Evolutionary conservation across 2,797 vertebrate species (phyloP), one percentile per base, ranked within the genome.

Genomic region (Gymnothorax javanicus): DNA sequence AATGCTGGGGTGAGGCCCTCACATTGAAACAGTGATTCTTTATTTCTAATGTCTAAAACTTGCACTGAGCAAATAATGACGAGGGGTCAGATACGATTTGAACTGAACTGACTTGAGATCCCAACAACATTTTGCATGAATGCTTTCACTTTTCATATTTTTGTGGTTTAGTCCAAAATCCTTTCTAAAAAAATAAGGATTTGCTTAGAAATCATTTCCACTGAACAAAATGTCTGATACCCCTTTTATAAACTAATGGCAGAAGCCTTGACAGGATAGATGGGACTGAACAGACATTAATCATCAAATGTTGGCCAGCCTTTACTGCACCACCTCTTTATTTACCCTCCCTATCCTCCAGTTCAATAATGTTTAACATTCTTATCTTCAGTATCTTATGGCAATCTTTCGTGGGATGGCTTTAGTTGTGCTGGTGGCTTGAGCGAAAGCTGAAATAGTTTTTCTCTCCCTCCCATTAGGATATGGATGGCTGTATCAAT

Each of bases 401-500:
- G 27, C 27, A 9, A 12, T 84, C 25, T 85, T 27, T 85, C 82
- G 73, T 85, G 83, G 85, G 87, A 88, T 81, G 84, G 64, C 67
- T 87, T 75, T 86, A 23, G 58, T 87, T 89, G 87, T 71, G 79
- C n/a, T 62, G 79, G 33, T 69, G 43, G 86, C 90, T 91, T 86
- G 82, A 89, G 89, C 88, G 59, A 89, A 85, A 67, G 54, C 84
- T 85, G 84, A 13, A 82, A 90, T 89, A 91, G 90, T 91, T 91
- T 91, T 89, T 82, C 87, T 88, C 75, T 56, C 89, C 85, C 86
- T 88, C 82, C 89, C 89, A 88, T 77, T 57, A 90, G 91, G 91
- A 93, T 91, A 86, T 84, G 62, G 88, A 82, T 7, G 33, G 73
- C 85, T 82, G 79, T 92, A 93, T 93, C 93, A 90, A 92, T 88